A percentile compares a stretch with the other conserved stretches of the same genome.
These are phyloP conservation scores for Ailuropoda melanoleuca DNA, from an alignment of 2,113 vertebrate species.

Conservation along the genomic window DNA sequence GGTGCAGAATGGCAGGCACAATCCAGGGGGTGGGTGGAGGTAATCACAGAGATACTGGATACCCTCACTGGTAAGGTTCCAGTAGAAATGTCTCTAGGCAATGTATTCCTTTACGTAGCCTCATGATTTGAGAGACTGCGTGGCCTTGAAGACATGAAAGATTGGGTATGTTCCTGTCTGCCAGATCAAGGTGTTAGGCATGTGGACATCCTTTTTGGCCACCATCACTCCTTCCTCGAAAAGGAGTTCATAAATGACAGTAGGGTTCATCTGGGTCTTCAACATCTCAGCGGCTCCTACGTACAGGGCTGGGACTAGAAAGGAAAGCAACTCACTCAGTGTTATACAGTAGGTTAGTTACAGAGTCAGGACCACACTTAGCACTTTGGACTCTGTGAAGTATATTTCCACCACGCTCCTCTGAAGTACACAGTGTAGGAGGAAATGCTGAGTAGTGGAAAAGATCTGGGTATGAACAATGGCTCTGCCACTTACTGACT, in stretches of 20 bases:
- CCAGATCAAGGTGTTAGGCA: neutral
- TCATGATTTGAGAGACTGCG: neutral
- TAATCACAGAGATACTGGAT: neutral
- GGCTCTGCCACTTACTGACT: neutral
- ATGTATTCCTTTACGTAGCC: neutral
- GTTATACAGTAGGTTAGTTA: neutral
- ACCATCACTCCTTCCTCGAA: neutral
- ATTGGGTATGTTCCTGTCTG: neutral
- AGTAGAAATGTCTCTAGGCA: neutral
- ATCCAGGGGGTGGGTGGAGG: neutral
- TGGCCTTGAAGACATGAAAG: neutral
- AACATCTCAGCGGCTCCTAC: neutral
- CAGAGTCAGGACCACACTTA: neutral
- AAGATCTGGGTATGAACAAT: neutral
- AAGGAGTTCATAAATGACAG: neutral
- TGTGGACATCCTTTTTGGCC: neutral
- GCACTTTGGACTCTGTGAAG: neutral
- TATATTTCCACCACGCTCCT: neutral
- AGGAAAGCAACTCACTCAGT: neutral
- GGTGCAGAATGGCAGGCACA: neutral
- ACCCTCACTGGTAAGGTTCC: neutral
- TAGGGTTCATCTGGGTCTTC: neutral
- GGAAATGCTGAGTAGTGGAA: neutral
- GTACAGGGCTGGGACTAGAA: neutral
- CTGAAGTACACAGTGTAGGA: neutral